phyloP scores from a whole-genome alignment of 2,113 vertebrate genomes.

The Sprattus sprattus region DNA sequence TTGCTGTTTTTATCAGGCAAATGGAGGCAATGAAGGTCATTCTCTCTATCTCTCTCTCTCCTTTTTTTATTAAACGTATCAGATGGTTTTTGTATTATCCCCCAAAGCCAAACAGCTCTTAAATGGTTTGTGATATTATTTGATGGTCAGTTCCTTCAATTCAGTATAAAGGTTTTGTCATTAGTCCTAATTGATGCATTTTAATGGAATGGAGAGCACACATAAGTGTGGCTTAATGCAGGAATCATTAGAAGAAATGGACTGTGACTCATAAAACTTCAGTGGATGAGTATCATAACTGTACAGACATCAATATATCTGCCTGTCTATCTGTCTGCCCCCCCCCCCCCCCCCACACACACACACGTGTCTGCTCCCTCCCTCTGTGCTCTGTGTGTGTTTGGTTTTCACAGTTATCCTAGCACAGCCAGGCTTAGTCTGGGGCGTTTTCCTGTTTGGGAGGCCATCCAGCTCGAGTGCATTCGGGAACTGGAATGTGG shows the following conservation, averaged over 20 bases:
- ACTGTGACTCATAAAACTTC: not conserved
- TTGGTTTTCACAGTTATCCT: not conserved
- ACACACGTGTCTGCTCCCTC: not conserved
- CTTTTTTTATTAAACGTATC: conserved; percentile 4
- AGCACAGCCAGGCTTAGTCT: conserved; percentile 9
- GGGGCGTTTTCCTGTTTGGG: conserved; percentile 9
- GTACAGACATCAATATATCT: not conserved
- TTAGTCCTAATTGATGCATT: conserved; percentile 13
- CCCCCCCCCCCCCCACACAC: not conserved
- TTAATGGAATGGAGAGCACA: not conserved
- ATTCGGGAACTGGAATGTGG: conserved; percentile 13
- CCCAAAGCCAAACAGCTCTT: not conserved
- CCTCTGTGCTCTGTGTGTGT: not conserved
- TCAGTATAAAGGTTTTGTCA: not conserved
- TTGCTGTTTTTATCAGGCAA: conserved; percentile 4
- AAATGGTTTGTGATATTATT: conserved; percentile 4
- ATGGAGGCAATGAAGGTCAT: conserved; percentile 8
- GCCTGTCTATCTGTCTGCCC: not conserved
- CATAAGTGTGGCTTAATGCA: conserved; percentile 7
- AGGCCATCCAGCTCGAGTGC: not conserved
- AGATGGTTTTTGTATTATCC: conserved; percentile 12
- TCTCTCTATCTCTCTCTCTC: not conserved
- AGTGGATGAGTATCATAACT: not conserved
- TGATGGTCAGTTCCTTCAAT: not conserved
- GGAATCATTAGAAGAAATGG: not conserved